These are phyloP conservation scores for Danionella cerebrum DNA, from an alignment of 2,113 vertebrate genomes.

Conservation along the genomic window DNA sequence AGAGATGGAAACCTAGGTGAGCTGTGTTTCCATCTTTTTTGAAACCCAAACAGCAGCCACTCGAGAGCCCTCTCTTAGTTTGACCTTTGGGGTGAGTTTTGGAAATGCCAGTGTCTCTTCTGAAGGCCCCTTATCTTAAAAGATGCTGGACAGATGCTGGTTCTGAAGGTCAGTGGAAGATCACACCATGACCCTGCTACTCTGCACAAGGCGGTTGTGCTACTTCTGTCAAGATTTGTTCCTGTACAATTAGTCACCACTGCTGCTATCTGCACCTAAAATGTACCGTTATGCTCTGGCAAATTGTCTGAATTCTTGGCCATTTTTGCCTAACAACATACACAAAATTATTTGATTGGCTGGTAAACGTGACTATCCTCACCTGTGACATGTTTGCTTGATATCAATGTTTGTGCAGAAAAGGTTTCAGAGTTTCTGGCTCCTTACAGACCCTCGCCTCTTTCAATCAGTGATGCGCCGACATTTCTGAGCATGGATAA, in stretches of 20 bases:
- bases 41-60: conserved; percentile 11
- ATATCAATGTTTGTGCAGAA: too few relatives aligned
- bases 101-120: conserved; percentile 1
- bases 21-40: conserved; percentile 4
- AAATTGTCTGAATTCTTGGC: too few relatives aligned
- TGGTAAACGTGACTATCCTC: too few relatives aligned
- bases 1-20: background rate
- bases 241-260: background rate
- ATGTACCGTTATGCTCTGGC: too few relatives aligned
- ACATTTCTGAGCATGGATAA: too few relatives aligned
- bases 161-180: conserved; percentile 20
- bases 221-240: background rate
- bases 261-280: background rate
- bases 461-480: too few relatives aligned
- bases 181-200: conserved; percentile 2
- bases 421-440: too few relatives aligned
- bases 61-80: background rate
- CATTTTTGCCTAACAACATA: too few relatives aligned
- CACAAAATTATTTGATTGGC: too few relatives aligned
- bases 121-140: background rate
- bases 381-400: too few relatives aligned
- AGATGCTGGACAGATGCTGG: conserved; percentile 7
- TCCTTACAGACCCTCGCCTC: too few relatives aligned
- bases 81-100: conserved; percentile 2
- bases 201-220: background rate